phyloP scores from a whole-genome alignment of 2,113 vertebrate species.

The Calyptomena viridis region DNA sequence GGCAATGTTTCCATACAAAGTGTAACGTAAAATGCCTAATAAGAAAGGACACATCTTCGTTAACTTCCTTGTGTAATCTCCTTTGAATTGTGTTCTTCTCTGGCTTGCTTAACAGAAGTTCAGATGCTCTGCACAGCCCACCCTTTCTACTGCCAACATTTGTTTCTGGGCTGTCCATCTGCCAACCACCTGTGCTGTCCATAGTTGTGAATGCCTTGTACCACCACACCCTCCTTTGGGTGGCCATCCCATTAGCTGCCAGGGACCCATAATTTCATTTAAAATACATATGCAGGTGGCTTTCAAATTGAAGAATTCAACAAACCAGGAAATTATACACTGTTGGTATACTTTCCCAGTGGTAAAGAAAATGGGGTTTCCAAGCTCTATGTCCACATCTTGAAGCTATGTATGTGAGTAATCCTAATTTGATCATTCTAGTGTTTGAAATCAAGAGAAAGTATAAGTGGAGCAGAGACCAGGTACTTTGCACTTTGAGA shows the following conservation, averaged over 20 bases:
- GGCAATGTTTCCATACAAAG: neutral
- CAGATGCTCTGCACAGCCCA: neutral
- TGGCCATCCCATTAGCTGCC: neutral
- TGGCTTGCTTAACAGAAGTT: neutral
- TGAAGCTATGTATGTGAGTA: neutral
- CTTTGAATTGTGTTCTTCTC: neutral
- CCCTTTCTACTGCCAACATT: neutral
- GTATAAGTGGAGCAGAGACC: neutral
- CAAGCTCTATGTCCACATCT: neutral
- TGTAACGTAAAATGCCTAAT: neutral
- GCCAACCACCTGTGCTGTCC: neutral
- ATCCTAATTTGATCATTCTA: neutral
- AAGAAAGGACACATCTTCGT: neutral
- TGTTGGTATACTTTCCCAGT: neutral
- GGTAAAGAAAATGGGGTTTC: neutral
- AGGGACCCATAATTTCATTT: neutral
- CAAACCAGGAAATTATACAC: neutral
- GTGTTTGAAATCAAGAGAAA: neutral
- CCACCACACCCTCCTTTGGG: neutral
- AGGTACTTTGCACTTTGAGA: neutral
- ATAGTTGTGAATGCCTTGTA: neutral
- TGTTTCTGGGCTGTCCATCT: neutral
- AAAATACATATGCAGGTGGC: neutral
- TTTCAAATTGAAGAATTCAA: neutral
- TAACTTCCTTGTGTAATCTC: neutral